These are phyloP conservation scores for Diceros bicornis DNA, from an alignment of 2,797 vertebrate species.

Conservation along the genomic window DNA sequence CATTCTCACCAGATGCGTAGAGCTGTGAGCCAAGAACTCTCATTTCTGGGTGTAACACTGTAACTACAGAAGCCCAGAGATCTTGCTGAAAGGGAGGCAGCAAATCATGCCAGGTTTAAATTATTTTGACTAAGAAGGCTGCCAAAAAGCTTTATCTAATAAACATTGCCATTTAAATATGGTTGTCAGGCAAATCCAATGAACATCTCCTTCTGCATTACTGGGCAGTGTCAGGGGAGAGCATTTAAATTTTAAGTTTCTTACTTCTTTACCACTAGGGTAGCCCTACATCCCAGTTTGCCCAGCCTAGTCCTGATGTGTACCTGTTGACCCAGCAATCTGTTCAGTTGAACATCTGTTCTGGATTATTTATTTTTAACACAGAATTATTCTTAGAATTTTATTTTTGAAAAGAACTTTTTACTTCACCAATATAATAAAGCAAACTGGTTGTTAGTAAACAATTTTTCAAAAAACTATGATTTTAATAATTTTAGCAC, in stretches of 20 bases:
- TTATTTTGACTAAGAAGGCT: background rate
- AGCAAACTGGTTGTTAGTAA: background rate
- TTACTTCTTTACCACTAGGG: background rate
- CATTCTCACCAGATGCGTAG: background rate
- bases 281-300: too few relatives aligned
- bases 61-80: background rate
- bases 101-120: background rate
- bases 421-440: background rate
- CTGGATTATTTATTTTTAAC: background rate
- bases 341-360: background rate
- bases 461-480: background rate
- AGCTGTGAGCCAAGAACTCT: slow-evolving; percentile 23
- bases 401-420: slow-evolving; percentile 7
- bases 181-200: background rate
- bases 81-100: background rate
- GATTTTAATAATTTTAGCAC: background rate
- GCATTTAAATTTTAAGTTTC: background rate
- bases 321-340: too few relatives aligned
- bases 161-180: background rate
- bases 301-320: background rate
- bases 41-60: background rate
- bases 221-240: background rate
- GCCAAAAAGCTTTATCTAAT: background rate
- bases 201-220: background rate
- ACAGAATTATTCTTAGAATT: background rate